Conservation (phyloP, 2,888 invertebrate genomes). For the Hydraecia micacea region DNA sequence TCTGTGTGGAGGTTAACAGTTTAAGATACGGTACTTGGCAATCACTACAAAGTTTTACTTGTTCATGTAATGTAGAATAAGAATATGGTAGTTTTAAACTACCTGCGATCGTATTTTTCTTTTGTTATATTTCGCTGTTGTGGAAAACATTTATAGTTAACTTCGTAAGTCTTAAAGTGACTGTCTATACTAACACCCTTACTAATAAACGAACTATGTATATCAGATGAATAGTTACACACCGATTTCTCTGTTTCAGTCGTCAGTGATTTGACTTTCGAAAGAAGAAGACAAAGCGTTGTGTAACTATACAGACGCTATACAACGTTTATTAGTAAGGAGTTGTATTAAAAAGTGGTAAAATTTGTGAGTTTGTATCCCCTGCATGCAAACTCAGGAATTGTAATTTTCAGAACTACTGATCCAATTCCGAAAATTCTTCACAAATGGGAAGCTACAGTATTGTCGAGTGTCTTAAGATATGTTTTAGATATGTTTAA, state of each 20-base stretch:
- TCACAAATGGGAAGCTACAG: not conserved
- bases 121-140: not conserved
- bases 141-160: not conserved
- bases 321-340: too few species aligned
- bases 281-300: too few species aligned
- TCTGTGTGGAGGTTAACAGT: slow-evolving; percentile 33
- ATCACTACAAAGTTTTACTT: slow-evolving; percentile 18
- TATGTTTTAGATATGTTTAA: not conserved
- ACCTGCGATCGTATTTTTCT: not conserved
- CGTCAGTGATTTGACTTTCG: too few species aligned
- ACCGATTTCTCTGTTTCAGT: too few species aligned
- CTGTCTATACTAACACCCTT: too few species aligned
- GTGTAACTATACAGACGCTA: too few species aligned
- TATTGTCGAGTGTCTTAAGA: not conserved
- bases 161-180: not conserved
- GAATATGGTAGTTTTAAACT: slow-evolving; percentile 5
- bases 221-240: too few species aligned
- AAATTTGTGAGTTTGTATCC: not conserved
- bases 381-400: too few species aligned
- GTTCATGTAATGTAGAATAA: slow-evolving; percentile 1
- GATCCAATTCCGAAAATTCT: not conserved
- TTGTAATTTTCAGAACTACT: not conserved
- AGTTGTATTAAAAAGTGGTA: too few species aligned
- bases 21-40: slow-evolving; percentile 32
- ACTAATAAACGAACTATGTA: too few species aligned